Percentiles rank a stretch among this genome's conserved stretches.
phyloP scores from a whole-genome alignment of 1,140 invertebrate genomes.

The Acromyrmex charruanus region DNA sequence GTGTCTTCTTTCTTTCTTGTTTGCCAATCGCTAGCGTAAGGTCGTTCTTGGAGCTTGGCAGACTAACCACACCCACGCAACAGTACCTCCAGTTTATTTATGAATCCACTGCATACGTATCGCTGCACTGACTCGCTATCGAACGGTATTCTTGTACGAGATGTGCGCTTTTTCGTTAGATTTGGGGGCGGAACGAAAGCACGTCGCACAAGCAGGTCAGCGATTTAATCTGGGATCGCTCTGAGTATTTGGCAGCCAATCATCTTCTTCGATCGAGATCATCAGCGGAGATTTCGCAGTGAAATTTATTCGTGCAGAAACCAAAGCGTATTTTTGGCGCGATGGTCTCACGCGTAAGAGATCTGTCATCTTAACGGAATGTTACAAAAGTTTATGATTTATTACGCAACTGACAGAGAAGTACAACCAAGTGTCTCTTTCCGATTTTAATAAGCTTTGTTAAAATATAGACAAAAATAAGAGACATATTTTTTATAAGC shows the following conservation, averaged over 20 bases:
- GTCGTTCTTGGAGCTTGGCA: slow-evolving; percentile 61
- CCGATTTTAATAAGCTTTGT: too few species aligned
- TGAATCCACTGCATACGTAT: slow-evolving; percentile 33
- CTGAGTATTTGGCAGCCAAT: slow-evolving; percentile 69
- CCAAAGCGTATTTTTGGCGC: slow-evolving; percentile 31
- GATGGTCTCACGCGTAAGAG: background rate
- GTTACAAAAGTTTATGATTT: background rate
- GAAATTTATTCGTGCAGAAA: slow-evolving; percentile 48
- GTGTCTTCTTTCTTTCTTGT: slow-evolving; percentile 22
- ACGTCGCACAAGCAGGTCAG: slow-evolving; percentile 29
- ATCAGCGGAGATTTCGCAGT: slow-evolving; percentile 52
- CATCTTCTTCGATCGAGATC: slow-evolving; percentile 46
- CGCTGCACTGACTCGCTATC: slow-evolving; percentile 38
- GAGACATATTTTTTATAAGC: too few species aligned
- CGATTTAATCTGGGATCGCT: slow-evolving; percentile 68
- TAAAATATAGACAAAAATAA: too few species aligned
- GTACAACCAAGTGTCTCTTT: too few species aligned
- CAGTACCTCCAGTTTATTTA: slow-evolving; percentile 65
- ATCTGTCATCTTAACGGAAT: background rate
- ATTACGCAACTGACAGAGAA: background rate
- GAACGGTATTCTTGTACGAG: slow-evolving; percentile 53
- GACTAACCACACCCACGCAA: slow-evolving; percentile 69
- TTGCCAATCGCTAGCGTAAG: slow-evolving; percentile 36
- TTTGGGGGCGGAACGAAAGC: slow-evolving; percentile 48
- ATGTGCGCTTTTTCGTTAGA: slow-evolving; percentile 36